Conservation (phyloP, 2,113 vertebrate species). For the Nansenia antarctica region DNA sequence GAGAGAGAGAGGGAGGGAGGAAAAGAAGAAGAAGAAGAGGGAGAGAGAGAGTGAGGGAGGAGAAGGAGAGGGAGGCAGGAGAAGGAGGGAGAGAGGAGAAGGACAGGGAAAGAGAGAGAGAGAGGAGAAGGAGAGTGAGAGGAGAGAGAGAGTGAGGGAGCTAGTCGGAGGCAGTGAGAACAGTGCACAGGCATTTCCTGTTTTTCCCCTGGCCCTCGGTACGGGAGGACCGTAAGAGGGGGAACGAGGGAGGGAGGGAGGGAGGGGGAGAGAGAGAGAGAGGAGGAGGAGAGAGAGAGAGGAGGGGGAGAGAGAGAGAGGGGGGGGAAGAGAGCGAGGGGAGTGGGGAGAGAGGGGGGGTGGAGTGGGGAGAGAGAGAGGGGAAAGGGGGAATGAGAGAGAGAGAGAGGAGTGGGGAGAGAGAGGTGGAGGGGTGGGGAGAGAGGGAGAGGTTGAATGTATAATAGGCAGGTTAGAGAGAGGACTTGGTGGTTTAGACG, state of each 20-base stretch:
- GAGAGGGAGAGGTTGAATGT: not conserved
- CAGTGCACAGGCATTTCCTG: constrained; percentile 76
- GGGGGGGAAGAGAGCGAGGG: constrained; percentile 22
- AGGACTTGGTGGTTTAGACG: constrained; percentile 40
- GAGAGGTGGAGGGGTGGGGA: constrained; percentile 27
- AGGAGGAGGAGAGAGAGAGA: not conserved
- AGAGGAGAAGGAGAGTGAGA: constrained; percentile 2
- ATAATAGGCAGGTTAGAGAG: constrained; percentile 53
- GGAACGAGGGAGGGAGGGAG: constrained; percentile 6
- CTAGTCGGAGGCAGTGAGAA: constrained; percentile 58
- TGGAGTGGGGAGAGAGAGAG: not conserved
- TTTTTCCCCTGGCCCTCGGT: constrained; percentile 54
- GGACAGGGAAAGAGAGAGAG: not conserved
- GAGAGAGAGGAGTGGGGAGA: constrained; percentile 24
- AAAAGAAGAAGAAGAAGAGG: constrained; percentile 1
- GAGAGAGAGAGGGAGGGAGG: no score
- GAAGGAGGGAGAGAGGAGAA: not conserved
- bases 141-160: constrained; percentile 38
- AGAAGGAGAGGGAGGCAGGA: no score
- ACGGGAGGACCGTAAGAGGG: constrained; percentile 54
- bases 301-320: not conserved
- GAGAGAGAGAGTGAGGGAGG: constrained; percentile 24
- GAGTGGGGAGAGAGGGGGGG: constrained; percentile 38
- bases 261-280: not conserved
- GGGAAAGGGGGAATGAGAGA: constrained; percentile 13